Evolutionary conservation across 2,113 vertebrate species (phyloP).

Genomic region (Sphyrna mokarran): DNA sequence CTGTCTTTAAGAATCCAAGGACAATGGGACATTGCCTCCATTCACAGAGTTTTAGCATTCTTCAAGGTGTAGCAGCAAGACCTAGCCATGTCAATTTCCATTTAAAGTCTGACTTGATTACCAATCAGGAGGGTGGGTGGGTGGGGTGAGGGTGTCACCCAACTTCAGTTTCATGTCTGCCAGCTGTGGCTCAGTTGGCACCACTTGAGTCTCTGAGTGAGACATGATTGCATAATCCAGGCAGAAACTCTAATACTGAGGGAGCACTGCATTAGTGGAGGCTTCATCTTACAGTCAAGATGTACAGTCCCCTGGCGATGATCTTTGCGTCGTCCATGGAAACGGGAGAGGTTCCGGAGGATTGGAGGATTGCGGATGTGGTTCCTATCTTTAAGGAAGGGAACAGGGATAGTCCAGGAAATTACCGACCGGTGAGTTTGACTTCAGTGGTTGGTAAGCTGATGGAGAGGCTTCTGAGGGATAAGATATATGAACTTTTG

Average conservation of each 20-base stretch:
- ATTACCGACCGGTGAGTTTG: too few relatives aligned
- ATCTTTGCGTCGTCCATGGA: too few relatives aligned
- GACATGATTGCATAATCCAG: background rate
- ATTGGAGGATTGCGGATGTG: too few relatives aligned
- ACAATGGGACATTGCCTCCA: background rate
- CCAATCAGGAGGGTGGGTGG: too few relatives aligned
- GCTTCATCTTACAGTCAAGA: background rate
- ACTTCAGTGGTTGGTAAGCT: too few relatives aligned
- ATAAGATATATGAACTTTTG: too few relatives aligned
- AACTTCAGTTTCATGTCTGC: background rate
- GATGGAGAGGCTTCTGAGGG: too few relatives aligned
- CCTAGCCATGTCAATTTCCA: background rate
- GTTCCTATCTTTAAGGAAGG: too few relatives aligned
- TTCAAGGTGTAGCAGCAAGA: background rate
- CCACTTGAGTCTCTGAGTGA: background rate
- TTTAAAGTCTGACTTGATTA: background rate
- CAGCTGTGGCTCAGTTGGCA: background rate
- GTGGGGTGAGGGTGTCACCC: too few relatives aligned
- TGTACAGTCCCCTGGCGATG: too few relatives aligned
- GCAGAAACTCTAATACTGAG: background rate
- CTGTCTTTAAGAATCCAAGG: background rate
- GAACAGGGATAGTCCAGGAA: too few relatives aligned
- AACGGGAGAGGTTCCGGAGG: too few relatives aligned
- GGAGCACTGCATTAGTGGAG: background rate
- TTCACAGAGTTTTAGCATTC: background rate